These are phyloP conservation scores for Sebastes trivittatus DNA, from an alignment of 2,797 vertebrate species.

Conservation along the genomic window DNA sequence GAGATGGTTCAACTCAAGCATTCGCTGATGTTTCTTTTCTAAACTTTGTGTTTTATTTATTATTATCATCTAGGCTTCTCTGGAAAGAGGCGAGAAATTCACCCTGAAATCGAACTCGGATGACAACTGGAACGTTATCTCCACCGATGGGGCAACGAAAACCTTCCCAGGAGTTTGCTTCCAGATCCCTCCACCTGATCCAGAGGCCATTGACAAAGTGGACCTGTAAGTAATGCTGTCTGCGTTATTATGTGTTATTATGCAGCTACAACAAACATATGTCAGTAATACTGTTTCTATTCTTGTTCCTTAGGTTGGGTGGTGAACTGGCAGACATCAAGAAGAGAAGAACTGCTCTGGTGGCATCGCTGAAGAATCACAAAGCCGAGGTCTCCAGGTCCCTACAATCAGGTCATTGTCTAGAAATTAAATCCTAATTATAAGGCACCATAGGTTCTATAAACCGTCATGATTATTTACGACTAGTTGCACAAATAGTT, in stretches of 20 bases:
- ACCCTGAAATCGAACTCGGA: slow-evolving; percentile 88
- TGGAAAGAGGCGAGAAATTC: slow-evolving; percentile 86
- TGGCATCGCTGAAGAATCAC: slow-evolving; percentile 78
- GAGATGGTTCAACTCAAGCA: not conserved
- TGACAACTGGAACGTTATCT: slow-evolving; percentile 88
- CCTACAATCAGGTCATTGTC: slow-evolving; percentile 72
- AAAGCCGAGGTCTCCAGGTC: slow-evolving; percentile 53
- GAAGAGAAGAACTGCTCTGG: slow-evolving; percentile 82
- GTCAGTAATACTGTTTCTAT: not conserved
- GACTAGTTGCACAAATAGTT: not conserved
- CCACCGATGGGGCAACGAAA: slow-evolving; percentile 76
- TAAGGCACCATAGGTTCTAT: not conserved
- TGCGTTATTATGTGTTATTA: not conserved
- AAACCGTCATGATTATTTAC: not conserved
- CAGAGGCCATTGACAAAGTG: slow-evolving; percentile 84
- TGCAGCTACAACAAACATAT: not conserved
- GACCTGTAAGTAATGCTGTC: slow-evolving; percentile 81
- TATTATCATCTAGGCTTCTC: slow-evolving; percentile 76
- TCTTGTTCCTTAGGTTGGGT: slow-evolving; percentile 82
- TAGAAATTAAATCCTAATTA: not conserved
- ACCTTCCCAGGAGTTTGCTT: slow-evolving; percentile 90
- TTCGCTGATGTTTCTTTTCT: not conserved
- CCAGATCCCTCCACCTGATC: slow-evolving; percentile 89
- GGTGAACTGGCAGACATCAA: slow-evolving; percentile 86
- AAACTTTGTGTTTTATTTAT: not conserved